A percentile compares a stretch with the other conserved stretches of the same genome.
Evolutionary conservation across 1,140 invertebrate genomes (phyloP).

Genomic region (Macrotrachela quadricornifera): DNA sequence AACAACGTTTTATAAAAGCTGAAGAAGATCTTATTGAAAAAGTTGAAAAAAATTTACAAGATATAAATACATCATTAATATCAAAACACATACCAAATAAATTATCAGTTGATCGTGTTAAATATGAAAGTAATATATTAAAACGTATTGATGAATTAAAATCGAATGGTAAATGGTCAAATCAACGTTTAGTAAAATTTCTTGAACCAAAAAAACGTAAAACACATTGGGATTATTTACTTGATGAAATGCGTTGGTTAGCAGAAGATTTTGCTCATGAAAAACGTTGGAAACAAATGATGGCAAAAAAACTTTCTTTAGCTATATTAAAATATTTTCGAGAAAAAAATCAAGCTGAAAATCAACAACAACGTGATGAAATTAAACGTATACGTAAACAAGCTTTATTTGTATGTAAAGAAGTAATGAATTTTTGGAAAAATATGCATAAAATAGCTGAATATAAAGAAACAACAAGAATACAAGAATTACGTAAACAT

Average conservation of each 20-base stretch:
- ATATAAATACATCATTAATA: too few species aligned
- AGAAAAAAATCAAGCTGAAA: constrained; percentile 65
- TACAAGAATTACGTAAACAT: constrained; percentile 81
- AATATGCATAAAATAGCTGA: constrained; percentile 90
- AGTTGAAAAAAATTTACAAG: too few species aligned
- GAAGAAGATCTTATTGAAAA: too few species aligned
- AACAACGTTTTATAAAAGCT: too few species aligned
- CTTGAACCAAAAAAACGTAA: constrained; percentile 67
- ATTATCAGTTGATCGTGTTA: background rate
- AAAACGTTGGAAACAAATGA: constrained; percentile 84
- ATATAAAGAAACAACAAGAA: constrained; percentile 67
- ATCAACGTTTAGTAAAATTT: constrained; percentile 67
- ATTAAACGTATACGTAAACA: constrained; percentile 61
- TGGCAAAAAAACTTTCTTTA: constrained; percentile 52
- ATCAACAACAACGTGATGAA: constrained; percentile 72
- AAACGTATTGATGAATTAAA: constrained; percentile 57
- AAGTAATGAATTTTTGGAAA: constrained; percentile 78
- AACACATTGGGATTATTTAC: constrained; percentile 91
- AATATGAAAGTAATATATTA: constrained; percentile 65
- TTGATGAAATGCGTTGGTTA: constrained; percentile 96
- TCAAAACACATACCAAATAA: too few species aligned
- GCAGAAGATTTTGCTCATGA: constrained; percentile 90
- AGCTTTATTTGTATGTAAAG: constrained; percentile 68
- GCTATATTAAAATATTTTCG: constrained; percentile 89
- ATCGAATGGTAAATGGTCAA: constrained; percentile 69